phyloP scores from a whole-genome alignment of 2,113 vertebrate species.

The Macroglossus sobrinus region DNA sequence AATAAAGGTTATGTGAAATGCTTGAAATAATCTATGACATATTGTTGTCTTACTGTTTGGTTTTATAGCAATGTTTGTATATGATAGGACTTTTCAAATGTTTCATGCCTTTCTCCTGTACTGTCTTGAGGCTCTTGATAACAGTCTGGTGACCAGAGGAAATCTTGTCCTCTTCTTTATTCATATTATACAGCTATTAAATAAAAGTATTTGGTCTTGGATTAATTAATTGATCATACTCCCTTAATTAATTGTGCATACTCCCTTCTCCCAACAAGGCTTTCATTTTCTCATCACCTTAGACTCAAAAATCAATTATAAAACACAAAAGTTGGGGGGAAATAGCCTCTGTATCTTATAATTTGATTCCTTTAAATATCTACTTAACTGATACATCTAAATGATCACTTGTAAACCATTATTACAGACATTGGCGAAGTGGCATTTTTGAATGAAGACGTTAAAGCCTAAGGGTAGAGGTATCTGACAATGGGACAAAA shows the following conservation, averaged over 20 bases:
- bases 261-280: neutral
- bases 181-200: neutral
- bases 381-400: neutral
- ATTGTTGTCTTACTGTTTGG: neutral
- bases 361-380: neutral
- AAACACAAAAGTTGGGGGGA: neutral
- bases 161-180: neutral
- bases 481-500: neutral
- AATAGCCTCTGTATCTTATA: neutral
- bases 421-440: neutral
- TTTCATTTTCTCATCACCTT: neutral
- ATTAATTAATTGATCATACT: too few relatives aligned
- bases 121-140: neutral
- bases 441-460: neutral
- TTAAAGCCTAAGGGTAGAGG: neutral
- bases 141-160: neutral
- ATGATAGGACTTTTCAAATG: neutral
- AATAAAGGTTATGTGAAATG: neutral
- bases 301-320: neutral
- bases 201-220: neutral
- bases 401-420: neutral
- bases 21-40: neutral
- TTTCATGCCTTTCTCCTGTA: neutral
- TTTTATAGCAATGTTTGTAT: neutral
- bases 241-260: neutral